Evolutionary conservation across 2,113 vertebrate genomes (phyloP).

Genomic region (Tautogolabrus adspersus): DNA sequence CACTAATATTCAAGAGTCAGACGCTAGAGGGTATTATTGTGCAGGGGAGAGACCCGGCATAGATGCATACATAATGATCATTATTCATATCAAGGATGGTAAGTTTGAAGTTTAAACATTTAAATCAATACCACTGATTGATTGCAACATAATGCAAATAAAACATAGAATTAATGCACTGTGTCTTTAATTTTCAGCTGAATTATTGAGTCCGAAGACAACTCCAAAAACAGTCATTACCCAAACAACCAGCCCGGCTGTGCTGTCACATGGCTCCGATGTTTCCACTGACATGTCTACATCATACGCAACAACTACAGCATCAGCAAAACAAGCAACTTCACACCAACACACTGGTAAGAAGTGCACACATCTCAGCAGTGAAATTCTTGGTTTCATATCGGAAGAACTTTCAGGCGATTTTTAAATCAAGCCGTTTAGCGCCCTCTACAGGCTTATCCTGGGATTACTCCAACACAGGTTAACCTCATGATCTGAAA

Average conservation of each 20-base stretch:
- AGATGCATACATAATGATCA: not conserved
- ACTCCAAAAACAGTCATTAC: not conserved
- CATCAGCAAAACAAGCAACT: not conserved
- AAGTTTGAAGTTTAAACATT: not conserved
- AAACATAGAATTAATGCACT: no score
- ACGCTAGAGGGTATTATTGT: slow-evolving; percentile 28
- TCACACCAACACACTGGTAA: not conserved
- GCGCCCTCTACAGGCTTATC: no score
- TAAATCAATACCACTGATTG: not conserved
- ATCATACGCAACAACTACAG: not conserved
- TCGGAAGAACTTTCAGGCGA: no score
- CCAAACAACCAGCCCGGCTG: not conserved
- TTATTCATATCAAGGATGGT: slow-evolving; percentile 33
- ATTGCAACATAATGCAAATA: no score
- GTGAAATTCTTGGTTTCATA: no score
- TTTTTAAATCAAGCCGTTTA: no score
- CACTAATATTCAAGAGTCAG: slow-evolving; percentile 15
- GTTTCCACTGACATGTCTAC: not conserved
- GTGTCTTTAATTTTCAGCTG: slow-evolving; percentile 1
- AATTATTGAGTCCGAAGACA: not conserved
- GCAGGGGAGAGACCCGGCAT: fast-evolving
- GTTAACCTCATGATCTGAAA: no score
- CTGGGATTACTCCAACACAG: no score
- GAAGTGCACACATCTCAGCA: not conserved
- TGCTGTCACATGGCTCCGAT: not conserved